Base-by-base conservation (phyloP, 2,113 vertebrate species). In the Brienomyrus brachyistius region DNA sequence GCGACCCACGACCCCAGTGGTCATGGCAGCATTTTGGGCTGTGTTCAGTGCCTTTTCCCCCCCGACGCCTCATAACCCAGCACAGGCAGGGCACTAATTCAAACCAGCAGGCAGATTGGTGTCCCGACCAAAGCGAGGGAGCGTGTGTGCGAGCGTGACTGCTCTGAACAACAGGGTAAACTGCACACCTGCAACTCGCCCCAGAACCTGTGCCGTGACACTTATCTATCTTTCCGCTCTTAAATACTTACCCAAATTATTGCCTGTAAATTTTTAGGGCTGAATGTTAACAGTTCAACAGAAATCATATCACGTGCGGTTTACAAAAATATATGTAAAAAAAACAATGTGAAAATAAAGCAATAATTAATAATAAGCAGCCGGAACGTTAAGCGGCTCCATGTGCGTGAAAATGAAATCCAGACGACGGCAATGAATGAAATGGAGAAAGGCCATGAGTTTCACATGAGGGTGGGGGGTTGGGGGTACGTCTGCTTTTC, bases 281-380 rank as follows among this genome's bases (percentile, higher is more conserved):
- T 85, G 23, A 86, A 86, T 51, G 83, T 86, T 86, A 86, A 51
- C 83, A 86, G 83, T 27, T 51, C 48, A 27, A 50, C 83, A 86
- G 45, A 86, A 86, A 86, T 47, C 23, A 7, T 3, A 80, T 80
- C 35, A 80, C 74, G 19, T 43, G 74, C 43, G 74, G 45, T 86
- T n/a, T 51, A n/a, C 23, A 11, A 50, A 86, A 86, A 40, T 17
- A 19, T 43, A 86, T 15, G 31, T 66, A 23, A 7, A 82, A 82
- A 86, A 85, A 19, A 17, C 5, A 40, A 27, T 23, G 27, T 80
- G 51, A 27, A 86, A 86, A 86, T 4, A 62, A 62, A 62, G 23
- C 23, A 62, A 70, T 70, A 31, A 70, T 27, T 31, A 70, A 70
- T 70, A 70, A 80, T 19, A 80, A 19, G 35, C 83, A 51, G 83